Percentiles rank a stretch among this genome's conserved stretches.
Evolutionary conservation across 2,113 vertebrate genomes (phyloP).

Genomic region (Phylloscopus whistleri): DNA sequence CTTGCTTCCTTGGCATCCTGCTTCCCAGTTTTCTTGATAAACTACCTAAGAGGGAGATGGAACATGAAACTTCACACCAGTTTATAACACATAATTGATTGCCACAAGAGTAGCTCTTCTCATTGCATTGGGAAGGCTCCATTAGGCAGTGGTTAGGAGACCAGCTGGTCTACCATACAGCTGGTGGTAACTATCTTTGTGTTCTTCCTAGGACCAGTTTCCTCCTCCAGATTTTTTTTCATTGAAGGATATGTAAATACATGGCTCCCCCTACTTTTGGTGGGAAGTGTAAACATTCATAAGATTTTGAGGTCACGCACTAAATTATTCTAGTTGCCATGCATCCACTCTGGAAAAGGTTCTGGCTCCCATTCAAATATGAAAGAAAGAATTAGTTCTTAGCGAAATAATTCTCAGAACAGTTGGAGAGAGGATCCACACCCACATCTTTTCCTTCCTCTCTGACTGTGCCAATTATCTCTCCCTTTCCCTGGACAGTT

Average conservation of each 20-base stretch:
- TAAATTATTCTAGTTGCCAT: slow-evolving; percentile 21
- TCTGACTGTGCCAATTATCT: slow-evolving; percentile 21
- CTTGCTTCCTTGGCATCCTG: background rate
- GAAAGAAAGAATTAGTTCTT: slow-evolving; percentile 56
- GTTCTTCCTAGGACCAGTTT: background rate
- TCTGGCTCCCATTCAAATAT: slow-evolving; percentile 29
- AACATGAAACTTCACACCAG: background rate
- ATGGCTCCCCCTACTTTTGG: background rate
- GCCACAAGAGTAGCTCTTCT: background rate
- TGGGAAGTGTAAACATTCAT: slow-evolving; percentile 19
- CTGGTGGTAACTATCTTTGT: background rate
- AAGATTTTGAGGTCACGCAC: background rate
- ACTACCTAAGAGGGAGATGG: background rate
- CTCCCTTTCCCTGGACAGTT: background rate
- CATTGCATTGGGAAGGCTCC: background rate
- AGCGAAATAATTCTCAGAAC: slow-evolving; percentile 26
- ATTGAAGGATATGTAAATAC: background rate
- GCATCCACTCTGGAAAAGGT: slow-evolving; percentile 14
- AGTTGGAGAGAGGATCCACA: slow-evolving; percentile 46
- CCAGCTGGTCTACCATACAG: background rate
- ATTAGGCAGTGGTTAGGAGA: background rate
- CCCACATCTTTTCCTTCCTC: slow-evolving; percentile 57
- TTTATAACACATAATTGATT: background rate
- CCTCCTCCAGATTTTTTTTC: background rate
- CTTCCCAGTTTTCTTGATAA: background rate